Evolutionary conservation across 2,888 invertebrate species (phyloP), one percentile per base, ranked within the genome.

Genomic region (Heliconius hortense): DNA sequence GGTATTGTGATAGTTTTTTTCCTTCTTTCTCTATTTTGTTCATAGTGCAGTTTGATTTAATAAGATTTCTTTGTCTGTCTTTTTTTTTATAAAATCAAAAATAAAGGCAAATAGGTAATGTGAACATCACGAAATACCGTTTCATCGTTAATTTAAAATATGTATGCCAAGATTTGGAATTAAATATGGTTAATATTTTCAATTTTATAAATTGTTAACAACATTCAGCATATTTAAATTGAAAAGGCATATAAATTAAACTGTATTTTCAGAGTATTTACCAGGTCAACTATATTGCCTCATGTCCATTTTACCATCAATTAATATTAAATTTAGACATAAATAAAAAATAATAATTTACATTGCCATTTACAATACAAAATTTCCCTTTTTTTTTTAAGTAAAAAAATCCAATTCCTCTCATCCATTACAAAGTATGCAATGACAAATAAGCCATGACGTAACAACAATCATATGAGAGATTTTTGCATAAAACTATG

Each of bases 401-500:
- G 26, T 10, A 28, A 21, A 63, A 31, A 56, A n/a, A 56, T n/a
- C 8, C 31, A 31, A 39, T 24, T 66, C 39, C 24, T 39, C 24
- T 39, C 8, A 24, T 62, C 11, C 26, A 43, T 39, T 24, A n/a
- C 39, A 7, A 60, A 39, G n/a, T 21, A 60, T 59, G 59, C 28
- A 60, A 39, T 60, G 13, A 18, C 60, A 68, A 70, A 75, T 68
- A 60, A 21, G 4, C 26, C 26, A 59, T 73, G 72, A 77, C 75
- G 72, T 73, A 73, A 73, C 26, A 39, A 24, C 28, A 70, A 70
- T 56, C 56, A 68, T 53, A 73, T 39, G 69, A 75, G 75, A 70
- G 66, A 28, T 66, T 69, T 75, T 75, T 62, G 70, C 75, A 75
- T 67, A 70, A 71, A 73, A 75, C 73, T 71, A 75, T 73, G 67